A percentile compares a stretch with the other conserved stretches of the same genome.
Evolutionary conservation across 2,888 invertebrate genomes (phyloP).

Genomic region (Neoaliturus tenellus): DNA sequence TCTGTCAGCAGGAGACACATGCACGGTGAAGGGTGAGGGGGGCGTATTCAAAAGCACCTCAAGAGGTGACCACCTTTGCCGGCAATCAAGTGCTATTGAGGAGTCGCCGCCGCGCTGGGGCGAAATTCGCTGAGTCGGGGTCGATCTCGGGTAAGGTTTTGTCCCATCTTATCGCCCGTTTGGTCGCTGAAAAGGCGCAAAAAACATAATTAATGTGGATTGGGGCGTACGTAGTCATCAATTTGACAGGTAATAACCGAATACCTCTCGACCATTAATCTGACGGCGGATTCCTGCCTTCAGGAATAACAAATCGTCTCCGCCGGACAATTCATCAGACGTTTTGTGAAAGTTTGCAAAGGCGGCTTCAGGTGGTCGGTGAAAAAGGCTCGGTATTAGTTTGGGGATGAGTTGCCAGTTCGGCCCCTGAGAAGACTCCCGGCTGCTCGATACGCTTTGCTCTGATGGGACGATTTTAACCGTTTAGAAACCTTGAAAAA

Average conservation of each 20-base stretch:
- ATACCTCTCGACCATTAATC: slow-evolving; percentile 56
- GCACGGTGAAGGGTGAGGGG: background rate
- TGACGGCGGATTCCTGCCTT: slow-evolving; percentile 36
- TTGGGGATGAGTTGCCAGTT: slow-evolving; percentile 21
- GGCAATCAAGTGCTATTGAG: slow-evolving; percentile 38
- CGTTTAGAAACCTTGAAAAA: too few species aligned
- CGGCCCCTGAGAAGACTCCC: too few species aligned
- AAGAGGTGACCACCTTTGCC: slow-evolving; percentile 16
- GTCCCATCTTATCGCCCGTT: slow-evolving; percentile 30
- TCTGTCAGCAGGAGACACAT: background rate
- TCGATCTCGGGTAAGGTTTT: too few species aligned
- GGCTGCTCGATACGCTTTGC: too few species aligned
- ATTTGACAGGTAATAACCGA: slow-evolving; percentile 56
- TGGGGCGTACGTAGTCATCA: slow-evolving; percentile 49
- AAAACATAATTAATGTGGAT: slow-evolving; percentile 56
- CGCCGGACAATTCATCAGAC: slow-evolving; percentile 31
- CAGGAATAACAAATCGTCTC: slow-evolving; percentile 56
- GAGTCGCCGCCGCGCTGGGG: background rate
- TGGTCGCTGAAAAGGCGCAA: slow-evolving; percentile 33
- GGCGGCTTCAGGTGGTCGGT: slow-evolving; percentile 31
- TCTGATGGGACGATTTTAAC: too few species aligned
- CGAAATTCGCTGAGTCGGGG: slow-evolving; percentile 47
- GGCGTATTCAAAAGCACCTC: slow-evolving; percentile 26
- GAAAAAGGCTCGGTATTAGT: background rate
- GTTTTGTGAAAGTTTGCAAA: slow-evolving; percentile 28